Evolutionary conservation across 2,113 vertebrate species (phyloP).

Genomic region (Nipponia nippon): DNA sequence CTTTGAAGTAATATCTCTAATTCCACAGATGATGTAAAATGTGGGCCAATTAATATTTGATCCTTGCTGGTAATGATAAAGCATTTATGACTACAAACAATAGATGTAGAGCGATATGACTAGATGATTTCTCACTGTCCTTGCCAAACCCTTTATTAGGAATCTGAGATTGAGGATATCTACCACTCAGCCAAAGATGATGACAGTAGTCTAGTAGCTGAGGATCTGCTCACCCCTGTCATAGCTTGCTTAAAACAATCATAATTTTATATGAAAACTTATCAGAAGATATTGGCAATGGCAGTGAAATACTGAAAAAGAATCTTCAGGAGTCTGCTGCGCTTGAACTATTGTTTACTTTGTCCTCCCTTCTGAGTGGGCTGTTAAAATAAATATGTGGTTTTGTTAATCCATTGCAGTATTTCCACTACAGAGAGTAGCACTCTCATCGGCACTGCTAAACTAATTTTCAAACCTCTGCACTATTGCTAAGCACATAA

Average conservation of each 20-base stretch:
- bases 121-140: background rate
- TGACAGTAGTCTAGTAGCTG: background rate
- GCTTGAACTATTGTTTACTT: background rate
- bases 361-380: background rate
- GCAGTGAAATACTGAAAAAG: background rate
- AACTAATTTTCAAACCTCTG: conserved; percentile 12
- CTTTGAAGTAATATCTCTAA: background rate
- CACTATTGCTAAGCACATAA: background rate
- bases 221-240: background rate
- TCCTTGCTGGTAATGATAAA: background rate
- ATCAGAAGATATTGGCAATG: background rate
- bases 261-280: background rate
- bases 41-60: background rate
- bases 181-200: background rate
- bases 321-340: background rate
- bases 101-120: background rate
- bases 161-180: background rate
- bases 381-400: background rate
- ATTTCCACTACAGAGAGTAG: background rate
- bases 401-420: background rate
- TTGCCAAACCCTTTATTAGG: background rate
- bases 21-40: background rate
- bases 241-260: background rate
- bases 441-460: background rate
- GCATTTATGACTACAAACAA: background rate